Conservation (phyloP, 2,888 invertebrate species). For the Tricholauxania praeusta region DNA sequence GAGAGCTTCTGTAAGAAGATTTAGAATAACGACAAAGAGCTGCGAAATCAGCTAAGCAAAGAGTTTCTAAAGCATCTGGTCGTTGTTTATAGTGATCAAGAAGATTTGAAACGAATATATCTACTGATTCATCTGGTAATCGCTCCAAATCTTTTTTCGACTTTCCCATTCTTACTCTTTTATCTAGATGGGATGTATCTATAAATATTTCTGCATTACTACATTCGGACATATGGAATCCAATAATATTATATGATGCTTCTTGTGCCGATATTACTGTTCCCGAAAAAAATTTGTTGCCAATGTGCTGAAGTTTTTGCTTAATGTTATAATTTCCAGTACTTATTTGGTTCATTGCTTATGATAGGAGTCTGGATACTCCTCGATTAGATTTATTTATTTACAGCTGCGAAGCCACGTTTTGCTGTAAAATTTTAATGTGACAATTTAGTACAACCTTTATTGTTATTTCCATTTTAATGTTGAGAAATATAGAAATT, state of each 20-base stretch:
- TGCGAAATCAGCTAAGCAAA: slow-evolving; percentile 27
- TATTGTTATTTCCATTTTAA: too few species aligned
- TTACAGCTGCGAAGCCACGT: too few species aligned
- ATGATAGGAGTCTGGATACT: slow-evolving; percentile 3
- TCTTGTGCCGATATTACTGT: slow-evolving; percentile 34
- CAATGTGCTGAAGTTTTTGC: slow-evolving; percentile 38
- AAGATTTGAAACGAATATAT: slow-evolving; percentile 35
- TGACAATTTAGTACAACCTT: too few species aligned
- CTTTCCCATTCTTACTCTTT: slow-evolving; percentile 31
- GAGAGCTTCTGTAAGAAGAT: too few species aligned
- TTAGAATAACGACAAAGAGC: slow-evolving; percentile 26
- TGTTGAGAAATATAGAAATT: too few species aligned
- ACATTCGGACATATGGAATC: slow-evolving; percentile 29
- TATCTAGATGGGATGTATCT: slow-evolving; percentile 38
- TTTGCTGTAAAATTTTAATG: too few species aligned
- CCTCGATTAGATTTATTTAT: slow-evolving; percentile 21
- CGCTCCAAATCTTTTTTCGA: slow-evolving; percentile 30
- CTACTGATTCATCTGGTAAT: slow-evolving; percentile 23
- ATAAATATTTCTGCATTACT: slow-evolving; percentile 31
- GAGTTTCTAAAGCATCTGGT: slow-evolving; percentile 22
- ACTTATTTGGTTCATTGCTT: slow-evolving; percentile 36
- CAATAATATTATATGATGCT: slow-evolving; percentile 27
- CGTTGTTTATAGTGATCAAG: slow-evolving; percentile 36
- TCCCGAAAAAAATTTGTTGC: slow-evolving; percentile 28
- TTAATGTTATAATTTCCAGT: slow-evolving; percentile 38